Conservation (phyloP, 2,797 vertebrate species). For the Apogon talboti region DNA sequence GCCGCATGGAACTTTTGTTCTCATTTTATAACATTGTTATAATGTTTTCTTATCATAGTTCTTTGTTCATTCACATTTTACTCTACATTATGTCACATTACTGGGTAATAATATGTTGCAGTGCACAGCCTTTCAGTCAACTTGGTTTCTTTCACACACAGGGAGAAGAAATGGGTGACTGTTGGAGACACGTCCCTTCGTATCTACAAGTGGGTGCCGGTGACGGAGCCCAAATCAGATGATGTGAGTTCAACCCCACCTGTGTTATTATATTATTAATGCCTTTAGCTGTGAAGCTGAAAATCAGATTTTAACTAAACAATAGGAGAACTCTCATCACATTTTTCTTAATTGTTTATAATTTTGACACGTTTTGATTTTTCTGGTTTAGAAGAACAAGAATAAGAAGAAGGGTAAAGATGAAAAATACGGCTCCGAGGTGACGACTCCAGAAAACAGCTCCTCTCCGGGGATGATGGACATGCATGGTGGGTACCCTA, state of each 20-base stretch:
- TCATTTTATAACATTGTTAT: too few species aligned
- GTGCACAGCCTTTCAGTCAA: conserved; percentile 2
- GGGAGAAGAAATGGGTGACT: conserved; percentile 99
- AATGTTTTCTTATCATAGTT: too few species aligned
- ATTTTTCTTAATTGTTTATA: neutral
- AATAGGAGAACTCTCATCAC: too few species aligned
- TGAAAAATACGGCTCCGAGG: conserved; percentile 96
- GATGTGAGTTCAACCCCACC: conserved; percentile 88
- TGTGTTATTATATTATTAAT: neutral
- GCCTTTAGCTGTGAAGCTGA: neutral
- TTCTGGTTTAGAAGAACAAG: conserved; percentile 90
- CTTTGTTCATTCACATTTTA: neutral
- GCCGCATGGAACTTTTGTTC: too few species aligned
- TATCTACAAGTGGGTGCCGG: conserved; percentile 99
- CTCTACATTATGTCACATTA: neutral
- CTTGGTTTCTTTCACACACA: conserved; percentile 57
- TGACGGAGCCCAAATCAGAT: conserved; percentile 97
- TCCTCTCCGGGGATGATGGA: conserved; percentile 99
- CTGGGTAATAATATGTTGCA: neutral
- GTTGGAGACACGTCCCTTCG: conserved; percentile 97
- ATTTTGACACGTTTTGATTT: neutral
- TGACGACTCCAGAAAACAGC: conserved; percentile 98
- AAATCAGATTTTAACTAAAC: too few species aligned
- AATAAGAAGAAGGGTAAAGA: conserved; percentile 98
- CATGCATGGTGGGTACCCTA: conserved; percentile 91